A percentile compares a stretch with the other conserved stretches of the same genome.
phyloP scores from a whole-genome alignment of 2,797 vertebrate genomes.

The Tauraco hartlaubi region DNA sequence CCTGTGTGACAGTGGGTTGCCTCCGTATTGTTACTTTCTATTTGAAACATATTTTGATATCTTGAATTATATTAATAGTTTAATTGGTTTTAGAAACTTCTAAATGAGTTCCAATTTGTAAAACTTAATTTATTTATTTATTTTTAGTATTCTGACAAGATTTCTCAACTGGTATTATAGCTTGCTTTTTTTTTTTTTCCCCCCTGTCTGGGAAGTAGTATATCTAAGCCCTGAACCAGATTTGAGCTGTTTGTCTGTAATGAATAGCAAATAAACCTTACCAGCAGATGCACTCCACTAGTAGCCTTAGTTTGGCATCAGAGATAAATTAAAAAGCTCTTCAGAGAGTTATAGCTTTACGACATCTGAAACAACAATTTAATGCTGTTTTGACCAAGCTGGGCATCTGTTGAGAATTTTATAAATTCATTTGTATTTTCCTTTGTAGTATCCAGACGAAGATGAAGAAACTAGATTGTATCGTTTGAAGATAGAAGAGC shows the following conservation, averaged over 20 bases:
- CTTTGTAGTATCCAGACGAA: constrained; percentile 88
- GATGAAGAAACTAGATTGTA: constrained; percentile 96
- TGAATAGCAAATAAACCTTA: constrained; percentile 34
- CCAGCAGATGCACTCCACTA: not conserved
- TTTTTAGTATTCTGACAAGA: constrained; percentile 68
- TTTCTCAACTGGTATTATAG: constrained; percentile 53
- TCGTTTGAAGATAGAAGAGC: constrained; percentile 96
- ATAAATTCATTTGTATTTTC: not conserved
- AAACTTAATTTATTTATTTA: constrained; percentile 6
- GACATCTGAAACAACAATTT: not conserved
- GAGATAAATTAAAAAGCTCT: not conserved
- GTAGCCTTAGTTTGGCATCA: not conserved
- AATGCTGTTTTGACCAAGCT: not conserved
- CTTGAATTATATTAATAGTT: constrained; percentile 78
- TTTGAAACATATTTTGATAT: constrained; percentile 78
- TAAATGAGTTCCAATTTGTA: constrained; percentile 70
- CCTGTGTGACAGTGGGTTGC: constrained; percentile 74
- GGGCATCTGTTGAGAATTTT: not conserved
- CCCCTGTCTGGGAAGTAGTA: not conserved
- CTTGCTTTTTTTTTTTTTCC: not conserved
- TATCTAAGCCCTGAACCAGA: constrained; percentile 14
- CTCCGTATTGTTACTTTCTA: constrained; percentile 61
- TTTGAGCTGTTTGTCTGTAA: constrained; percentile 37
- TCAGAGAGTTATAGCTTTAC: not conserved
- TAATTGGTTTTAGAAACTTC: constrained; percentile 80